Evolutionary conservation across 2,888 invertebrate genomes (phyloP).

Genomic region (Melipona beecheii): DNA sequence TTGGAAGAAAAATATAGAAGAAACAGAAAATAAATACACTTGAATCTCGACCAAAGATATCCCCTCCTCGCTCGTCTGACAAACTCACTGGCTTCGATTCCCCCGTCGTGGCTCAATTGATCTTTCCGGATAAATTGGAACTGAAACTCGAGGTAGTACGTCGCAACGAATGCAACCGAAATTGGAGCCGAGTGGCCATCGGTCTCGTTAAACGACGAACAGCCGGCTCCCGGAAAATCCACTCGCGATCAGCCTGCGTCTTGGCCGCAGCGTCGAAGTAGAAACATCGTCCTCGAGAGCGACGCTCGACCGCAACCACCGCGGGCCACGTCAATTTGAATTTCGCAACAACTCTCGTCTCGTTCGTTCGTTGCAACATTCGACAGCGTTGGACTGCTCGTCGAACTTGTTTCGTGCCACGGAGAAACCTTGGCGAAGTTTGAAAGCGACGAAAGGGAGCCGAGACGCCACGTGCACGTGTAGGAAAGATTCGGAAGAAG

Average conservation of each 20-base stretch:
- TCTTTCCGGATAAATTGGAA: background rate
- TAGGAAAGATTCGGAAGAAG: background rate
- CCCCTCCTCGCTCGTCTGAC: too few relatives aligned
- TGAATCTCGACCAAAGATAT: too few relatives aligned
- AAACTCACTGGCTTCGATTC: background rate
- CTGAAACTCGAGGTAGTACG: background rate
- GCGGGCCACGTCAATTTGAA: slow-evolving; percentile 39
- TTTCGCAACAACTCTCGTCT: slow-evolving; percentile 25
- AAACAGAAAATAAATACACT: too few relatives aligned
- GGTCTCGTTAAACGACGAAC: background rate
- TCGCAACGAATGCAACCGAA: background rate
- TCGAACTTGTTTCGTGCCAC: background rate
- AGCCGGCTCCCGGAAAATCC: background rate
- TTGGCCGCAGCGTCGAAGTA: background rate
- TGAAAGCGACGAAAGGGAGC: background rate
- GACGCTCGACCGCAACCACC: slow-evolving; percentile 9
- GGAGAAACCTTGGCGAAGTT: background rate
- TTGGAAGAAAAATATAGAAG: too few relatives aligned
- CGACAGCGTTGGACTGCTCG: background rate
- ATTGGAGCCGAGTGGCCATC: background rate
- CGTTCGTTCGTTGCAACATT: slow-evolving; percentile 24
- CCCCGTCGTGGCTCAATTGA: background rate
- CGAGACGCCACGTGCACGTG: background rate
- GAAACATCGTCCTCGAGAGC: slow-evolving; percentile 33
- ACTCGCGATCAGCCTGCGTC: background rate